Evolutionary conservation across 2,888 invertebrate species (phyloP).

Genomic region (Taphrorychus bicolor): DNA sequence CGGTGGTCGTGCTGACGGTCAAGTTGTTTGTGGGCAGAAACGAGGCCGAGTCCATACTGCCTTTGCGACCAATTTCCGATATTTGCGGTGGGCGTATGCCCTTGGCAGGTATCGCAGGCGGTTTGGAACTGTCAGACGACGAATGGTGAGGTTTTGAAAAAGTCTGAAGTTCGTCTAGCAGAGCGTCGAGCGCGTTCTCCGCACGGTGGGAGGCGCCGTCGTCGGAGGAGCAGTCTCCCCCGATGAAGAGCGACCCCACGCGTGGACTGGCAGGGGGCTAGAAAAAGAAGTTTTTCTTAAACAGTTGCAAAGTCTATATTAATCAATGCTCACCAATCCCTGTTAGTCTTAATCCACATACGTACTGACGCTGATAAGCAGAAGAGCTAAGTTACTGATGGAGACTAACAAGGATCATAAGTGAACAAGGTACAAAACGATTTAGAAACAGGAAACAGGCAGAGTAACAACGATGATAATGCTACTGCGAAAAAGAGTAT

Average conservation of each 20-base stretch:
- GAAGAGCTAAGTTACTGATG: no score
- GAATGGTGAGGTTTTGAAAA: conserved; percentile 74
- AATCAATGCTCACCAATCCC: no score
- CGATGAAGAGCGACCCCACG: conserved; percentile 68
- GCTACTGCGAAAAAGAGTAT: conserved; percentile 43
- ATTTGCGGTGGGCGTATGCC: conserved; percentile 60
- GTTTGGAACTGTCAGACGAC: conserved; percentile 53
- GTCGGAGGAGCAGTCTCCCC: conserved; percentile 60
- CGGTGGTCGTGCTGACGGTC: conserved; percentile 60
- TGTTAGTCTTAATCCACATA: no score
- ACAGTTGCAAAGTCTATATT: neutral
- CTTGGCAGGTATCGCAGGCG: conserved; percentile 57
- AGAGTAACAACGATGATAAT: neutral
- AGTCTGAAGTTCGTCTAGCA: conserved; percentile 92
- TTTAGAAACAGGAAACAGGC: neutral
- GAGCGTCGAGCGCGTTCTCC: conserved; percentile 97
- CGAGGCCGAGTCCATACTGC: conserved; percentile 64
- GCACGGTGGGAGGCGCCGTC: conserved; percentile 70
- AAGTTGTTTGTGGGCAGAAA: conserved; percentile 57
- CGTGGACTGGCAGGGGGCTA: conserved; percentile 68
- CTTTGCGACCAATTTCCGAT: conserved; percentile 64
- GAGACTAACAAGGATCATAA: neutral
- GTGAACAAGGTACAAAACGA: neutral
- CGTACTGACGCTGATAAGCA: no score
- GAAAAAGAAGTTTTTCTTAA: conserved; percentile 35